Evolutionary conservation across 2,888 invertebrate genomes (phyloP).

Genomic region (Oscheius sp.): DNA sequence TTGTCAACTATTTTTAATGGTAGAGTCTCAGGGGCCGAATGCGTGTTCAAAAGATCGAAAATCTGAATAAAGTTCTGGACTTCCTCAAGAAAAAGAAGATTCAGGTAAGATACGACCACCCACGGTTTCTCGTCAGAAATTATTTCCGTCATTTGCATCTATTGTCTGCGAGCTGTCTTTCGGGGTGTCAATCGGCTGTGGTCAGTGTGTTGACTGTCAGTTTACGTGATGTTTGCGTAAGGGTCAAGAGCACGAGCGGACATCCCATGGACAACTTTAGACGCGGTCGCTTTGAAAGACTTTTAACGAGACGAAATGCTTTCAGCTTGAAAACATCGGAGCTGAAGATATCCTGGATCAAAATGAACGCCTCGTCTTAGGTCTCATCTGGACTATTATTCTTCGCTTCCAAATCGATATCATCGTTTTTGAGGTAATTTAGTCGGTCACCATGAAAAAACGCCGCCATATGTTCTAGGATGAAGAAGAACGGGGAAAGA

Average conservation of each 20-base stretch:
- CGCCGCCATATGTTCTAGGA: conserved; percentile 79
- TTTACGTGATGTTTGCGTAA: conserved; percentile 30
- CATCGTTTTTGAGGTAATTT: conserved; percentile 88
- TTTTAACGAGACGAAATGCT: not conserved
- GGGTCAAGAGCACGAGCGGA: conserved; percentile 13
- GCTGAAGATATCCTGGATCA: conserved; percentile 99
- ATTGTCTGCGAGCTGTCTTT: conserved; percentile 21
- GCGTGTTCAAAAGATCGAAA: conserved; percentile 98
- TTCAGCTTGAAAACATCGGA: conserved; percentile 92
- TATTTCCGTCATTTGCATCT: not conserved
- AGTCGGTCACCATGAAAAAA: not conserved
- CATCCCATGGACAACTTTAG: not conserved
- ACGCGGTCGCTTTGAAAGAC: not conserved
- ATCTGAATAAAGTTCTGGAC: conserved; percentile 83
- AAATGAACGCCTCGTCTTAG: conserved; percentile 93
- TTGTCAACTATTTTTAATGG: conserved; percentile 72
- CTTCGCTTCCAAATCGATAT: conserved; percentile 98
- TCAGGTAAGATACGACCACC: too few species aligned
- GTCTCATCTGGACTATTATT: conserved; percentile 98
- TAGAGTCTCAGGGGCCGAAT: conserved; percentile 76
- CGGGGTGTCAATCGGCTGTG: conserved; percentile 21
- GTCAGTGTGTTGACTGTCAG: conserved; percentile 26
- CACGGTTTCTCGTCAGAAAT: too few species aligned
- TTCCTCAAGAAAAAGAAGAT: conserved; percentile 69
- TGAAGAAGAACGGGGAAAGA: conserved; percentile 94